Base-by-base conservation (phyloP, 2,888 invertebrate genomes). In the Hydriomena furcata region DNA sequence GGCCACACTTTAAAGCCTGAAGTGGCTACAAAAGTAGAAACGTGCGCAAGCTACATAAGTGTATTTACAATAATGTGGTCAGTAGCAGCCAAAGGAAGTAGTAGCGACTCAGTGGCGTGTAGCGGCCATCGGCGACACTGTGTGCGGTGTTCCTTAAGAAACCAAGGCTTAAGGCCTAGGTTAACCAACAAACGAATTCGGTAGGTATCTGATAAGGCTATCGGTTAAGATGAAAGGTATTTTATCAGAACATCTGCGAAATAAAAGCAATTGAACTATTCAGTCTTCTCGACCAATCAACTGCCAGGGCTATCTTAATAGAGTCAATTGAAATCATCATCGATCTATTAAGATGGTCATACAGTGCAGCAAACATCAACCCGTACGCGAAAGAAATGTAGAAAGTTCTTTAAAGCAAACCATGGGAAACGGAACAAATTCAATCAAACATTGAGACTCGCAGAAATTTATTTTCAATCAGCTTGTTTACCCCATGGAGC, bases 251-350 rank as follows among this genome's bases (percentile, higher is more conserved):
- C 11, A 28, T 28, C 11, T 5, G 28, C 11, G 11, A 30, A 7
- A 11, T 12, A 30, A 11, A 31, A 13, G 31, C 31, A 13, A 13
- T 31, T 31, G 31, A 55, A 41, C 47, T 36, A 28, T n/a, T n/a
- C n/a, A 52, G 31, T 49, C 28, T n/a, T n/a, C n/a, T 50, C 2
- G 8, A 28, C 38, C 55, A 59, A 58, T 60, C 38, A 24, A 52
- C 20, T 10, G 20, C 30, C 60, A 60, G 55, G 60, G 60, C 44
- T 55, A 36, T 54, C 38, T 58, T 50, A 58, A 60, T 60, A 54
- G 48, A 37, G 31, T 32, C 52, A 54, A 60, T 60, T 58, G 49
- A 49, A 40, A 34, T 37, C 43, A 45, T 53, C 43, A 55, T 45
- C 24, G 45, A 50, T 52, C 30, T 34, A 23, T 25, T 20, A 34